Base-by-base conservation (phyloP, 2,113 vertebrate genomes). In the Aythya baeri region DNA sequence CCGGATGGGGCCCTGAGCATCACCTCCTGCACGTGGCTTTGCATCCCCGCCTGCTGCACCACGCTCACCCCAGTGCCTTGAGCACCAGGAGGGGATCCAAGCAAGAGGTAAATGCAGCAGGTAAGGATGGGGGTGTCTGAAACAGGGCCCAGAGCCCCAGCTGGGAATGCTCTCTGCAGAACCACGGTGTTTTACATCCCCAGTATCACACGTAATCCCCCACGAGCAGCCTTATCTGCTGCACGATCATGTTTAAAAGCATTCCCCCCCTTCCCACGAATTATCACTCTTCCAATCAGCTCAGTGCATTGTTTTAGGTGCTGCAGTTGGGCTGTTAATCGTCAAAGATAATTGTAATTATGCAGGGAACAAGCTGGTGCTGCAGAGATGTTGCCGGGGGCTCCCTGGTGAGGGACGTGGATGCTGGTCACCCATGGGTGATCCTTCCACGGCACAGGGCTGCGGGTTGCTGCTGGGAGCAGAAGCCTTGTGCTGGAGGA, bases 1-100 rank as follows among this genome's bases (percentile, higher is more conserved):
- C 7, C 27, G 22, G 17, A 32, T 31, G 36, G 25, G 54, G 44
- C 36, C 6, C 31, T 5, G 49, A 5, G 11, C 66, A 4, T 14
- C 4, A 36, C 15, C 8, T 7, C 27, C 38, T 1, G 1, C 4
- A 5, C 32, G 0, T 0, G 14, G n/a, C 46, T 41, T 7, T 43
- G 9, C n/a, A 14, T 2, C 12, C 7, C 79, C 23, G 22, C 27
- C 13, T 43, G 25, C 12, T 1, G 17, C 13, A 41, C 49, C 0
- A 1, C 16, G 3, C 38, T 62, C 27, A 55, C 36, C 43, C 7
- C 2, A 0, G 6, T 2, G 41, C 41, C 16, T 54, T 2, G 36
- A 2, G 0, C 17, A 7, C 31, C 68, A 9, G 63, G 16, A 9
- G 26, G 27, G 38, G 44, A 36, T 16, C n/a, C 9, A 0, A 38